These are phyloP conservation scores for Chrysocyon brachyurus DNA, from an alignment of 2,797 vertebrate species.

Conservation along the genomic window DNA sequence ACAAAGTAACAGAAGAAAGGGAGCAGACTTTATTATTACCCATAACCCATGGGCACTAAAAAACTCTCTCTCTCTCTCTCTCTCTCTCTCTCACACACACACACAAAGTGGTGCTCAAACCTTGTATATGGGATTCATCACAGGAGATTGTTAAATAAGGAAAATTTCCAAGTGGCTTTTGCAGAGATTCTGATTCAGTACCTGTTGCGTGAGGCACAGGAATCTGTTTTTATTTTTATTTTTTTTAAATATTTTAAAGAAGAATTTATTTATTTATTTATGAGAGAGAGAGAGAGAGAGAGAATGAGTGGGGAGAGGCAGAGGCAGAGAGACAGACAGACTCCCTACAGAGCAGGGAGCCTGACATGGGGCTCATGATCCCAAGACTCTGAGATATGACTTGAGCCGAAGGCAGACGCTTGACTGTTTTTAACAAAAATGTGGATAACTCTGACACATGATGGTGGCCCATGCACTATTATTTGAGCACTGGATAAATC, in stretches of 20 bases:
- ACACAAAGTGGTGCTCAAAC: not conserved
- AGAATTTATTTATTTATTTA: too few species aligned
- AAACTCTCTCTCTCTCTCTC: not conserved
- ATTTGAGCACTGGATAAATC: not conserved
- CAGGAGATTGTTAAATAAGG: not conserved
- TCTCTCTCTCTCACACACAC: not conserved
- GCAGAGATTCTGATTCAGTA: not conserved
- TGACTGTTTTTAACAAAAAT: constrained; percentile 1
- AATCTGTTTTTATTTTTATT: constrained; percentile 5
- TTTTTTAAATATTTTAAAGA: too few species aligned
- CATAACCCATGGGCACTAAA: not conserved
- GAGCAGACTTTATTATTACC: not conserved
- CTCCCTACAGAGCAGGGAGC: too few species aligned
- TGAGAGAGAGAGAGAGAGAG: too few species aligned
- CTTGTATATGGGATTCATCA: not conserved
- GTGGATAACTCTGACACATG: not conserved
- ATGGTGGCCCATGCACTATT: not conserved
- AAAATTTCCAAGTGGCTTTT: not conserved
- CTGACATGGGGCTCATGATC: too few species aligned
- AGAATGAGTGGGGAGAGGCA: too few species aligned
- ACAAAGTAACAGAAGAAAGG: constrained; percentile 10
- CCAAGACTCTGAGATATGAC: too few species aligned
- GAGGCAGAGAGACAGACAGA: too few species aligned
- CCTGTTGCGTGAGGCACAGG: not conserved
- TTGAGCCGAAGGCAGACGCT: too few species aligned